A percentile compares a stretch with the other conserved stretches of the same genome.
phyloP scores from a whole-genome alignment of 2,797 vertebrate genomes.

The Spinus olivaceus region DNA sequence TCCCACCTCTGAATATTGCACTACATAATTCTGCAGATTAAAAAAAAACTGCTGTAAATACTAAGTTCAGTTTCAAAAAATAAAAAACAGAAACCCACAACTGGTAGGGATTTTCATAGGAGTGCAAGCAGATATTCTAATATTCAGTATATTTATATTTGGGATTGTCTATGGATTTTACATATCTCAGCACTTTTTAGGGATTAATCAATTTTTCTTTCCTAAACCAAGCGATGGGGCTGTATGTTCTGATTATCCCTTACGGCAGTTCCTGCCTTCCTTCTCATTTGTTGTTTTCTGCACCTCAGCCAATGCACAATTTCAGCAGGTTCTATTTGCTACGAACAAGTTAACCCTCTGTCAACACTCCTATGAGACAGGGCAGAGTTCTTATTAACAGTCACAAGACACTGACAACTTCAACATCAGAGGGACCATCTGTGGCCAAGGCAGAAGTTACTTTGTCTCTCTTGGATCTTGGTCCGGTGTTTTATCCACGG shows the following conservation, averaged over 20 bases:
- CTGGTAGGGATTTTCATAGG: not conserved
- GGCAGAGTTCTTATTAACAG: not conserved
- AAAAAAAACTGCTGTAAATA: not conserved
- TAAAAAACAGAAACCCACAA: not conserved
- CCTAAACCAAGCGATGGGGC: not conserved
- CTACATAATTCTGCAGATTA: not conserved
- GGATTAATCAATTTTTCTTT: slow-evolving; percentile 3
- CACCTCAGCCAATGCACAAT: not conserved
- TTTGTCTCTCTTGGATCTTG: not conserved
- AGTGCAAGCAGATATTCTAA: not conserved
- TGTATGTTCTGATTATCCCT: not conserved
- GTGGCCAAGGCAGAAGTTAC: not conserved
- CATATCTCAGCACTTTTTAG: not conserved
- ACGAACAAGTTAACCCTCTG: not conserved
- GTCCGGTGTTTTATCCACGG: not conserved
- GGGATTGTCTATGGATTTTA: slow-evolving; percentile 5
- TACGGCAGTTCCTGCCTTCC: not conserved
- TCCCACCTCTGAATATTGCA: not conserved
- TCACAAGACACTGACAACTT: not conserved
- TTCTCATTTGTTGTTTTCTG: not conserved
- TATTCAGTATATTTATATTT: not conserved
- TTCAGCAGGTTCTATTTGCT: not conserved
- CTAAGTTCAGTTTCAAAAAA: not conserved
- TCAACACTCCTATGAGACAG: not conserved
- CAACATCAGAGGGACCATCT: not conserved